Base-by-base conservation (phyloP, 1,140 invertebrate species). In the Kradibia gibbosae region DNA sequence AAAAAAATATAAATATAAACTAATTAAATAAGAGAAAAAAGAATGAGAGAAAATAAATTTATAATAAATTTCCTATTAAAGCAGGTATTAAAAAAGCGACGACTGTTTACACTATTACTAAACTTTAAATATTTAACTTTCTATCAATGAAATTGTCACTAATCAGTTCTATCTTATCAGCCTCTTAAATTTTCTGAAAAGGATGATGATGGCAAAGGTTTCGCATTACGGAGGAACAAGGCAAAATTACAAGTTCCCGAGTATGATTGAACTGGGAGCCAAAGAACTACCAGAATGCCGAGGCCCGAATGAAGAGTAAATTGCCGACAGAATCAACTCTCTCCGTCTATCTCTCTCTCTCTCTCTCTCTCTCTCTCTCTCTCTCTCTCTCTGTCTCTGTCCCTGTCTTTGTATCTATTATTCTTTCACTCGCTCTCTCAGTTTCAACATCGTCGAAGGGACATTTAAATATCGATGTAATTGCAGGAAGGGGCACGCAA, bases 401-500 rank as follows among this genome's bases (percentile, higher is more conserved):
- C n/a, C n/a, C n/a, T n/a, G n/a, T n/a, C n/a, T n/a, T n/a, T n/a
- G n/a, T n/a, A n/a, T n/a, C 8, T 62, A 15, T 22, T 20, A 3
- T 20, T 67, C 62, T 28, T 34, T 28, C 1, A 20, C 34, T 67
- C 62, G n/a, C 22, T 50, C n/a, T n/a, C 28, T 65, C 8, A 25
- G 50, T 75, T 75, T 75, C 73, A 75, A 57, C 73, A 75, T 60
- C 13, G 48, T 5, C 48, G 53, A 81, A 67, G 71, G 84, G 86
- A 81, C 86, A 81, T 85, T 86, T 86, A 87, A 83, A 86, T 83
- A 85, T 80, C 79, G 72, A 28, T 75, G 81, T 86, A 85, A 85
- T 85, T 85, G 83, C 85, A 85, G 86, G 85, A 85, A 85, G 84
- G 85, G 83, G 85, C 86, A 87, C 85, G 87, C 87, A 86, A 87